A percentile compares a stretch with the other conserved stretches of the same genome.
Evolutionary conservation across 2,797 vertebrate species (phyloP).

Genomic region (Phoebastria nigripes): DNA sequence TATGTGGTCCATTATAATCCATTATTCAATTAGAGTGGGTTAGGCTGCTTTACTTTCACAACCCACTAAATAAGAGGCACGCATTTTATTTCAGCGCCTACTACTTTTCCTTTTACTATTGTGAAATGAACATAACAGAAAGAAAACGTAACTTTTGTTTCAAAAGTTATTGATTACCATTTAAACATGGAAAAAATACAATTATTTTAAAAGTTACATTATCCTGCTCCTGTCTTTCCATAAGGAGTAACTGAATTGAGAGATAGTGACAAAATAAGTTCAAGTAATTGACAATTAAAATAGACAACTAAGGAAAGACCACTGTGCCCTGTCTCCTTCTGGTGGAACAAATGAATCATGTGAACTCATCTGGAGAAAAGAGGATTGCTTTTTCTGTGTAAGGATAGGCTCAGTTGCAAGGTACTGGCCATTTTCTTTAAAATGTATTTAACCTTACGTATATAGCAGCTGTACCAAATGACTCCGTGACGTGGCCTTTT

Average conservation of each 20-base stretch:
- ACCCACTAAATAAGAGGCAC: neutral
- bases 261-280: neutral
- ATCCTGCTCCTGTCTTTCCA: neutral
- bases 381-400: too few species aligned
- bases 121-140: neutral
- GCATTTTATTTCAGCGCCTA: neutral
- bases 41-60: neutral
- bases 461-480: neutral
- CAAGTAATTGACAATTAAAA: neutral
- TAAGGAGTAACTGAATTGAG: neutral
- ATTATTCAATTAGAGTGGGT: neutral
- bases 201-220: neutral
- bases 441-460: neutral
- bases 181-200: neutral
- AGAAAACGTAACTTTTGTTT: neutral
- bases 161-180: neutral
- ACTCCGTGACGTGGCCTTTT: accelerated
- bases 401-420: neutral
- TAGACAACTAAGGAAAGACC: neutral
- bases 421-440: neutral
- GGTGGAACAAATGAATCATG: neutral
- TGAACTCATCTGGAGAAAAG: neutral
- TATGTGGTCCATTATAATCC: neutral
- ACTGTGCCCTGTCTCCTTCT: neutral
- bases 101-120: neutral